Evolutionary conservation across 2,888 invertebrate species (phyloP).

Genomic region (Pediacus dermestoides): DNA sequence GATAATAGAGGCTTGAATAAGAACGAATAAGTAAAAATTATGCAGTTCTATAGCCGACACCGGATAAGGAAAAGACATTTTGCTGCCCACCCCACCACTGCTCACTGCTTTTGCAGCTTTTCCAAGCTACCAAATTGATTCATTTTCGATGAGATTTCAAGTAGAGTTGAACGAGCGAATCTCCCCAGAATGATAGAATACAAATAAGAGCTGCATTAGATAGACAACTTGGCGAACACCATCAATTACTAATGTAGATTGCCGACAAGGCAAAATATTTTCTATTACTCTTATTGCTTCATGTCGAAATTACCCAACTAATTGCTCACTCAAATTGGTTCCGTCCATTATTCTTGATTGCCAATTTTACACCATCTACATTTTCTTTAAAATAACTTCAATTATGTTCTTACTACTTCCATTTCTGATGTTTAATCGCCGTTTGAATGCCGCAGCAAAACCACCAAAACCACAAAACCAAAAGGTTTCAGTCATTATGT

Average conservation of each 20-base stretch:
- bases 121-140: conserved; percentile 27
- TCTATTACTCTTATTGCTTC: background rate
- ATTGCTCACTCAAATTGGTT: conserved; percentile 10
- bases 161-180: conserved; percentile 27
- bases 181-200: conserved; percentile 28
- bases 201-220: conserved; percentile 28
- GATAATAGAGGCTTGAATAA: conserved; percentile 22
- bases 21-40: conserved; percentile 27
- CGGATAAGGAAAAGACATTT: conserved; percentile 15
- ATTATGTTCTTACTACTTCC: background rate
- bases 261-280: conserved; percentile 3
- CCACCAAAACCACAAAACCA: no score
- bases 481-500: no score
- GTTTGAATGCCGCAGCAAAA: no score
- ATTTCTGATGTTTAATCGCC: no score
- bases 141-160: conserved; percentile 31
- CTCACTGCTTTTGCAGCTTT: conserved; percentile 18
- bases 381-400: conserved; percentile 2
- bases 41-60: conserved; percentile 22
- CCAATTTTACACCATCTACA: conserved; percentile 8
- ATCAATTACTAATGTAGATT: conserved; percentile 28
- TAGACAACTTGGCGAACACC: conserved; percentile 23
- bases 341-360: conserved; percentile 1
- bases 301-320: conserved; percentile 2
- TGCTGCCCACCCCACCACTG: conserved; percentile 11